phyloP scores from a whole-genome alignment of 2,113 vertebrate genomes.

The Erythrolamprus reginae region DNA sequence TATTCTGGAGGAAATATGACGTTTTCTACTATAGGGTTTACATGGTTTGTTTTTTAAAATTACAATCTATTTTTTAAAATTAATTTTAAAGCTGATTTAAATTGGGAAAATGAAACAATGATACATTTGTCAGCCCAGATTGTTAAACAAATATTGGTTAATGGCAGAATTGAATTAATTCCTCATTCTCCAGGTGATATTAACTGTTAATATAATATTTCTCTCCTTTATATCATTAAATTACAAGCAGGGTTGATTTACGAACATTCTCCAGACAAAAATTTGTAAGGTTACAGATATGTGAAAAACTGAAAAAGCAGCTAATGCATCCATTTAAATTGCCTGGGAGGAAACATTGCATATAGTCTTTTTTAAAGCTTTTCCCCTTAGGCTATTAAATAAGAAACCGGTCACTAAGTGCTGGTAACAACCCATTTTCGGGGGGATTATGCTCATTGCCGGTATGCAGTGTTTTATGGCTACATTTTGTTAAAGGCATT shows the following conservation, averaged over 20 bases:
- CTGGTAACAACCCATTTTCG: conserved; percentile 71
- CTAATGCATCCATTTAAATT: conserved; percentile 73
- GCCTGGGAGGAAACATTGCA: conserved; percentile 72
- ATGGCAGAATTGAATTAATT: background rate
- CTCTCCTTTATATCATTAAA: background rate
- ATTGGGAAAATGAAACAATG: conserved; percentile 16
- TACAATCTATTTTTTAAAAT: conserved; percentile 16
- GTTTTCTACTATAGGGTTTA: conserved; percentile 13
- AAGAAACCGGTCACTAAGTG: conserved; percentile 77
- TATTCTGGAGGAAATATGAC: conserved; percentile 13
- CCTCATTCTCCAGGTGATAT: background rate
- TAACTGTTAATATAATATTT: background rate
- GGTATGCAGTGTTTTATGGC: conserved; percentile 66
- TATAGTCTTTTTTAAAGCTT: conserved; percentile 66
- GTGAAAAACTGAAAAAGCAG: conserved; percentile 65
- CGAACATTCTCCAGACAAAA: conserved; percentile 44
- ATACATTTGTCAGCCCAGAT: background rate
- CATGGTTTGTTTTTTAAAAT: conserved; percentile 22
- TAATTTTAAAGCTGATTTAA: conserved; percentile 14
- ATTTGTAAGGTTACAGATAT: conserved; percentile 67
- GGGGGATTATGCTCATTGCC: conserved; percentile 68
- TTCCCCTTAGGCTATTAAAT: conserved; percentile 75
- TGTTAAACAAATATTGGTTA: background rate
- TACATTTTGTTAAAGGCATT: conserved; percentile 67
- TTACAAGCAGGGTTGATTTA: conserved; percentile 3